A percentile compares a stretch with the other conserved stretches of the same genome.
Conservation (phyloP, 2,797 vertebrate species). For the Leucoraja ocellata region DNA sequence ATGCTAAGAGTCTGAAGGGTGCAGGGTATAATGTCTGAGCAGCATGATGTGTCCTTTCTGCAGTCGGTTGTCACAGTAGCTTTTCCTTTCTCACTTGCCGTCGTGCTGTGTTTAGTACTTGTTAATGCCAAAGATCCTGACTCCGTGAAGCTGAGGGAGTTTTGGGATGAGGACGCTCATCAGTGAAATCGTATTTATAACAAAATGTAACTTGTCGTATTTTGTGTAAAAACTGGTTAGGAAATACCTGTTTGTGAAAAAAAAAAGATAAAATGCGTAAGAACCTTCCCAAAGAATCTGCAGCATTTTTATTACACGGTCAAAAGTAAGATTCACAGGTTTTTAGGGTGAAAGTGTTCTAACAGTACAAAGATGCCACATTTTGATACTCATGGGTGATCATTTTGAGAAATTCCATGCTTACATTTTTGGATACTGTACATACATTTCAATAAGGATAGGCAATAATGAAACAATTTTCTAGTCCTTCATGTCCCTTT, state of each 20-base stretch:
- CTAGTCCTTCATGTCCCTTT: background rate
- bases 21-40: background rate
- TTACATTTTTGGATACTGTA: constrained; percentile 3
- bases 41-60: constrained; percentile 10
- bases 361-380: background rate
- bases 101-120: constrained; percentile 71
- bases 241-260: constrained; percentile 71
- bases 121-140: constrained; percentile 94
- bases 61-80: background rate
- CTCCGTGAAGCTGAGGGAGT: constrained; percentile 89
- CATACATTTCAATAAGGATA: background rate
- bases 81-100: background rate
- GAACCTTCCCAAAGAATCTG: background rate
- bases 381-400: background rate
- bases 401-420: background rate
- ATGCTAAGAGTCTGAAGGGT: constrained; percentile 1
- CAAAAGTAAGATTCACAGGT: background rate
- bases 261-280: background rate
- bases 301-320: constrained; percentile 19
- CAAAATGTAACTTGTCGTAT: constrained; percentile 83
- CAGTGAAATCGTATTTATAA: constrained; percentile 86
- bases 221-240: constrained; percentile 98
- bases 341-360: background rate
- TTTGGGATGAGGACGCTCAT: constrained; percentile 88
- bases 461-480: background rate